A percentile compares a stretch with the other conserved stretches of the same genome.
These are phyloP conservation scores for Laupala kohalensis DNA, from an alignment of 1,140 invertebrate genomes.

Conservation along the genomic window DNA sequence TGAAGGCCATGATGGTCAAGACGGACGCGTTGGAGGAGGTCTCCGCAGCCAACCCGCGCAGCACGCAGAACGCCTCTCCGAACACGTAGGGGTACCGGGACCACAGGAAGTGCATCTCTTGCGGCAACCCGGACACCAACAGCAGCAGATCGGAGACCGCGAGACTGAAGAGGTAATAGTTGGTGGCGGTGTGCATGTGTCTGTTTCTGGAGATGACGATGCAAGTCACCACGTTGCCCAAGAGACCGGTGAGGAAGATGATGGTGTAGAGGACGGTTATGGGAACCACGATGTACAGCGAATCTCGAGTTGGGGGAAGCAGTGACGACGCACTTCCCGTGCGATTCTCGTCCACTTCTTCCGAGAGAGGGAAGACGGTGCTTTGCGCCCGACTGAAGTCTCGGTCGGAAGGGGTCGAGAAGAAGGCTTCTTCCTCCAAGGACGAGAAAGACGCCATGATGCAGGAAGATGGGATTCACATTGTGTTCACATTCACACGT, in stretches of 20 bases:
- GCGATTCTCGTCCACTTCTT: not conserved
- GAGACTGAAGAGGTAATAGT: conserved; percentile 80
- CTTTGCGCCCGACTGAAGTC: too few species aligned
- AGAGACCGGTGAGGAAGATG: conserved; percentile 72
- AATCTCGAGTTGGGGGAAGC: conserved; percentile 37
- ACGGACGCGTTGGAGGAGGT: conserved; percentile 88
- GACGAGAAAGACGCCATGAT: too few species aligned
- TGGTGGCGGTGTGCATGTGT: conserved; percentile 85
- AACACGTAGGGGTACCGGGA: conserved; percentile 74
- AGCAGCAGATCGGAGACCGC: conserved; percentile 85
- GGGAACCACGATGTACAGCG: conserved; percentile 57
- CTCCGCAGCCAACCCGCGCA: conserved; percentile 72
- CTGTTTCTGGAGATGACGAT: conserved; percentile 83
- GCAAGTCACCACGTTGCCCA: conserved; percentile 88
- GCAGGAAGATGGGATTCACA: too few species aligned
- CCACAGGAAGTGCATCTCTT: conserved; percentile 80
- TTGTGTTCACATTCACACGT: too few species aligned
- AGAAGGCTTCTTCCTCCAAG: too few species aligned
- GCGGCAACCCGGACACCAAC: conserved; percentile 62
- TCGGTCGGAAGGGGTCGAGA: too few species aligned
- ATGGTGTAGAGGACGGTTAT: conserved; percentile 67
- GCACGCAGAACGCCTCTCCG: conserved; percentile 70
- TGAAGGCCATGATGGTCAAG: conserved; percentile 85
- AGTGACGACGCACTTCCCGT: not conserved
- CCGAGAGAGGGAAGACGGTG: not conserved